Percentiles rank a stretch among this genome's conserved stretches.
Evolutionary conservation across 2,888 invertebrate species (phyloP).

Genomic region (Choreutis nemorana): DNA sequence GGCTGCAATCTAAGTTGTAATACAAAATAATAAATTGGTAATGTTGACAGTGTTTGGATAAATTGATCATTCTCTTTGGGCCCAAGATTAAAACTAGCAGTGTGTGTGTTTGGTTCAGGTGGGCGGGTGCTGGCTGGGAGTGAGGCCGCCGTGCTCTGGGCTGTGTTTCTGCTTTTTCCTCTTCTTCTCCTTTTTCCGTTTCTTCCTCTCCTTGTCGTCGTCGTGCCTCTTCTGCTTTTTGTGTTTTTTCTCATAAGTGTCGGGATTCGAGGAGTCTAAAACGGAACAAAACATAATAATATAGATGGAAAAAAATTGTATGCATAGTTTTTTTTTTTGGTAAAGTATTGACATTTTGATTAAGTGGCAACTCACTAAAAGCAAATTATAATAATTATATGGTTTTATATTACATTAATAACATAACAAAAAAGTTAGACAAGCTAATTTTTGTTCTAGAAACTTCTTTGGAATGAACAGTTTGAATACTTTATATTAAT

Average conservation of each 20-base stretch:
- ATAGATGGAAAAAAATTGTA: conserved; percentile 1
- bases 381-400: no score
- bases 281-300: conserved; percentile 3
- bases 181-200: conserved; percentile 94
- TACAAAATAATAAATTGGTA: no score
- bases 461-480: no score
- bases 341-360: background rate
- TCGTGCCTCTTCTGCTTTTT: conserved; percentile 94
- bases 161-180: conserved; percentile 94
- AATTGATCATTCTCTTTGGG: conserved; percentile 36
- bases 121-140: conserved; percentile 53
- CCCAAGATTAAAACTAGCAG: conserved; percentile 26
- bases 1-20: no score
- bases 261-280: conserved; percentile 71
- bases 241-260: conserved; percentile 93
- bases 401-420: no score
- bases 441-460: no score
- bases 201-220: conserved; percentile 92
- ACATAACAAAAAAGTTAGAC: no score
- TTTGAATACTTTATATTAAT: no score
- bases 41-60: no score
- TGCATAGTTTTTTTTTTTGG: no score
- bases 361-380: background rate
- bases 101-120: no score
- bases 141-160: conserved; percentile 80